These are phyloP conservation scores for Pituophis catenifer DNA, from an alignment of 2,113 vertebrate genomes.

Conservation along the genomic window DNA sequence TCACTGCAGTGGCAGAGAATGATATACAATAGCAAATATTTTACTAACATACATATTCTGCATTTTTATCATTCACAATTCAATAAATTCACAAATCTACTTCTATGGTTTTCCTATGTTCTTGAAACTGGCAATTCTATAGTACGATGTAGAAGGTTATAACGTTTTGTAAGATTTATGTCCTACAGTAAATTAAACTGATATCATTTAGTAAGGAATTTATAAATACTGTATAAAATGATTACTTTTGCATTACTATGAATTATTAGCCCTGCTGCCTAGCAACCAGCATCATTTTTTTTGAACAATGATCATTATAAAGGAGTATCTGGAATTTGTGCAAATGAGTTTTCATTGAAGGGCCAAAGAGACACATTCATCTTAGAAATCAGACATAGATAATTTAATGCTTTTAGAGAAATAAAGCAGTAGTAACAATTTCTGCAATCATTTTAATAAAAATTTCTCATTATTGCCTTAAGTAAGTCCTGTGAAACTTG, in stretches of 20 bases:
- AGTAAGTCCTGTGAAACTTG: constrained; percentile 26
- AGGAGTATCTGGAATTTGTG: constrained; percentile 59
- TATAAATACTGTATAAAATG: constrained; percentile 57
- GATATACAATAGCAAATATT: background rate
- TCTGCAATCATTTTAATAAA: constrained; percentile 17
- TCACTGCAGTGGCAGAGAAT: background rate
- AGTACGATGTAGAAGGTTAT: background rate
- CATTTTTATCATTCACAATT: background rate
- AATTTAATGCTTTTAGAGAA: constrained; percentile 48
- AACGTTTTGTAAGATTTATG: constrained; percentile 1
- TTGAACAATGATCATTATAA: constrained; percentile 63
- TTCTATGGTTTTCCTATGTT: background rate
- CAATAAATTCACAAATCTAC: background rate
- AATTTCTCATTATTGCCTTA: constrained; percentile 12
- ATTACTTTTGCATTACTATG: constrained; percentile 66
- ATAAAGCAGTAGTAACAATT: constrained; percentile 39
- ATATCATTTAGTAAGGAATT: constrained; percentile 38
- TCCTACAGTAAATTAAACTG: constrained; percentile 35
- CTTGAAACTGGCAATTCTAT: background rate
- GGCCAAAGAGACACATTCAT: constrained; percentile 63
- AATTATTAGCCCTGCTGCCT: constrained; percentile 68
- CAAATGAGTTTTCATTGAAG: constrained; percentile 64
- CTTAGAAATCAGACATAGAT: constrained; percentile 62
- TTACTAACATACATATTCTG: background rate
- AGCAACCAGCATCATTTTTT: constrained; percentile 74